Percentiles rank a stretch among this genome's conserved stretches.
Conservation (phyloP, 2,113 vertebrate genomes). For the Cinclus cinclus region DNA sequence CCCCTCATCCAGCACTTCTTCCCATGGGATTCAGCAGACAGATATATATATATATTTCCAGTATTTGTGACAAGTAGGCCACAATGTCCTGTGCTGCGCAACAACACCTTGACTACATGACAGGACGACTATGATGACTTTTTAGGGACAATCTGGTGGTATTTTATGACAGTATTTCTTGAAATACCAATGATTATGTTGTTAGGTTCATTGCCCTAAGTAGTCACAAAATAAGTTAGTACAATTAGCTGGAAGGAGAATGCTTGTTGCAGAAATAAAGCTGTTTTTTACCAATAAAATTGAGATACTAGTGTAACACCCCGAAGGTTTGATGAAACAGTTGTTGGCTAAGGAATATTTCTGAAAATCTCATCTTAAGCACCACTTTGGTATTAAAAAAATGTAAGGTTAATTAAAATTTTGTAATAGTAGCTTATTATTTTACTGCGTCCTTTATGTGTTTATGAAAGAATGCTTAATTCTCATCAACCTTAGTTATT, state of each 20-base stretch:
- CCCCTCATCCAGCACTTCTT: background rate
- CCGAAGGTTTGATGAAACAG: background rate
- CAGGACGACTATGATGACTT: background rate
- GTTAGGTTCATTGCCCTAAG: background rate
- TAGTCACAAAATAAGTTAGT: background rate
- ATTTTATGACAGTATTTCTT: background rate
- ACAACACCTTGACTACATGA: background rate
- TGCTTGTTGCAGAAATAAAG: background rate
- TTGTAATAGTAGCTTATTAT: background rate
- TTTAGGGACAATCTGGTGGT: background rate
- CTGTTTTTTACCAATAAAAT: background rate
- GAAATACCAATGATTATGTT: background rate
- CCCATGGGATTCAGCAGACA: background rate
- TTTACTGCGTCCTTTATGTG: background rate
- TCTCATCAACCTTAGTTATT: background rate
- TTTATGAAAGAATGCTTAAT: background rate
- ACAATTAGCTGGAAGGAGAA: background rate
- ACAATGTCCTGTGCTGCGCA: background rate
- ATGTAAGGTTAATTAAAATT: background rate
- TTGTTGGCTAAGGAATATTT: background rate
- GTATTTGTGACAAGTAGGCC: background rate
- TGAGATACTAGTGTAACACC: background rate
- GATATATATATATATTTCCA: background rate
- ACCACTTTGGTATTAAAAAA: background rate
- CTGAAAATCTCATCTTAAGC: background rate